Percentiles rank a stretch among this genome's conserved stretches.
Evolutionary conservation across 2,888 invertebrate species (phyloP).

Genomic region (Tachina lurida): DNA sequence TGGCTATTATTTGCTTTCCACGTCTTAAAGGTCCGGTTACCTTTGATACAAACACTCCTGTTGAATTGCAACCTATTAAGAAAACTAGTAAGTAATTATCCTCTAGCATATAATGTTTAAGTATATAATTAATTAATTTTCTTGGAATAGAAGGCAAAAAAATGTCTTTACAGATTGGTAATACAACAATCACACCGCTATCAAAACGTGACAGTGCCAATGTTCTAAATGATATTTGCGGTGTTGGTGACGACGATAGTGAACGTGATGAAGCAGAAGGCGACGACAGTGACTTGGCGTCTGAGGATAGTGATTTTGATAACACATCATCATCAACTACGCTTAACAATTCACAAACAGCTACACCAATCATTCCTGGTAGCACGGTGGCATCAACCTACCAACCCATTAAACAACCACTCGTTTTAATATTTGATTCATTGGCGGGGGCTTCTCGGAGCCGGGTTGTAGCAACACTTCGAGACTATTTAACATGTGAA

Average conservation of each 20-base stretch:
- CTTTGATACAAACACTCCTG: constrained; percentile 86
- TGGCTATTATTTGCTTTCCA: constrained; percentile 98
- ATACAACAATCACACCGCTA: constrained; percentile 86
- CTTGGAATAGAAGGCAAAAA: constrained; percentile 82
- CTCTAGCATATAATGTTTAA: neutral
- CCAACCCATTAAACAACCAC: constrained; percentile 85
- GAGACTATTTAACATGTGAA: constrained; percentile 96
- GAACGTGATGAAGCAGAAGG: constrained; percentile 91
- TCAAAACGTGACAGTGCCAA: constrained; percentile 82
- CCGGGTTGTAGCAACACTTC: constrained; percentile 93
- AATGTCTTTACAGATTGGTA: constrained; percentile 87
- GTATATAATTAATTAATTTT: neutral
- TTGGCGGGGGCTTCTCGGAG: constrained; percentile 91
- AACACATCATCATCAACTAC: constrained; percentile 73
- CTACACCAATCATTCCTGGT: constrained; percentile 43
- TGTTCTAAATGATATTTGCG: constrained; percentile 80
- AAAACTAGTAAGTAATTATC: constrained; percentile 80
- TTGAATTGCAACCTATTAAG: constrained; percentile 84
- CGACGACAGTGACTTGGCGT: constrained; percentile 89
- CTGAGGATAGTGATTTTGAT: constrained; percentile 82
- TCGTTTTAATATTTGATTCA: constrained; percentile 98
- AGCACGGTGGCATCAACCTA: constrained; percentile 50
- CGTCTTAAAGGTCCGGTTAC: constrained; percentile 89
- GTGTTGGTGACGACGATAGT: constrained; percentile 89
- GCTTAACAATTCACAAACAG: constrained; percentile 70